Conservation (phyloP, 2,888 invertebrate genomes). For the Plagiodera versicolora region DNA sequence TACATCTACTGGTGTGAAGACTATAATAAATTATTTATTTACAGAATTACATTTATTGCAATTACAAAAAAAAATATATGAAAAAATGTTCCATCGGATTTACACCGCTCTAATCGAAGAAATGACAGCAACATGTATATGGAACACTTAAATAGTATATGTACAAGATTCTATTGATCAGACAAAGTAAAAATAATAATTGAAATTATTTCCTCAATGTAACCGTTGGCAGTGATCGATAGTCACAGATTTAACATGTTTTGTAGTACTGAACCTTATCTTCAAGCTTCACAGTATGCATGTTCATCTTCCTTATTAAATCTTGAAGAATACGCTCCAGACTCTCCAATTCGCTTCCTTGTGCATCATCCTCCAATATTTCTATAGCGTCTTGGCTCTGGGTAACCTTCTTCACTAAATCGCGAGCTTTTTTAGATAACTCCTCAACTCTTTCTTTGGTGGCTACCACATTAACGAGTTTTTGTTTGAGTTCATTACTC, state of each 20-base stretch:
- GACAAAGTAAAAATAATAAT: constrained; percentile 17
- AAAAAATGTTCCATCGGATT: neutral
- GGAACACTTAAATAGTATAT: constrained; percentile 24
- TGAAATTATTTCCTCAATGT: constrained; percentile 8
- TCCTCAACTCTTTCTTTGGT: constrained; percentile 79
- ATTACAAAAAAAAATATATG: neutral
- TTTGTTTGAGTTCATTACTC: constrained; percentile 69
- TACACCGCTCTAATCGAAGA: neutral
- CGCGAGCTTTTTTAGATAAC: constrained; percentile 77
- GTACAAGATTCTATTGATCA: constrained; percentile 23
- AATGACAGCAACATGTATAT: constrained; percentile 5
- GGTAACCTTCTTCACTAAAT: constrained; percentile 65
- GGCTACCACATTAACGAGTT: constrained; percentile 74
- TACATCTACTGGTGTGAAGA: neutral
- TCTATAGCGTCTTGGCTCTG: constrained; percentile 48
- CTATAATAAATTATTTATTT: constrained; percentile 28
- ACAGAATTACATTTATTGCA: constrained; percentile 19
- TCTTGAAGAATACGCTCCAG: constrained; percentile 64
- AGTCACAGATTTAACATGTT: constrained; percentile 53
- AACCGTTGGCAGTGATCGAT: constrained; percentile 6
- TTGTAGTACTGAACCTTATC: constrained; percentile 64
- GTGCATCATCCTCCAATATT: constrained; percentile 44
- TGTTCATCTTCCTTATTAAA: constrained; percentile 65
- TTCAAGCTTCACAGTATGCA: constrained; percentile 64
- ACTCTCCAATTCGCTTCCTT: constrained; percentile 55